These are phyloP conservation scores for Pardalotus punctatus DNA, from an alignment of 2,113 vertebrate genomes.

Conservation along the genomic window DNA sequence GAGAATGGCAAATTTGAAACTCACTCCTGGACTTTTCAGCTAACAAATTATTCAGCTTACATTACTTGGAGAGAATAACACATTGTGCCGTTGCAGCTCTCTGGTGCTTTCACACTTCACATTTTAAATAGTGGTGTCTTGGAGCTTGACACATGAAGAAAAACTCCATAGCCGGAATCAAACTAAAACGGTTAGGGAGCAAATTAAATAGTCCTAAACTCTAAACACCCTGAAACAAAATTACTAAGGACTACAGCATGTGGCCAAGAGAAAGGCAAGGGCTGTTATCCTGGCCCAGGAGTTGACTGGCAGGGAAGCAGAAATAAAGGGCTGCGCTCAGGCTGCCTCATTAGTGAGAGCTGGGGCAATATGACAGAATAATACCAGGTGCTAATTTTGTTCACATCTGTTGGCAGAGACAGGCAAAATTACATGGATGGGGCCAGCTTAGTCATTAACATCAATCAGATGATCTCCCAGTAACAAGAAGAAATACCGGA, in stretches of 20 bases:
- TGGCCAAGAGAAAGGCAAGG: not conserved
- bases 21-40: not conserved
- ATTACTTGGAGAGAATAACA: not conserved
- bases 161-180: not conserved
- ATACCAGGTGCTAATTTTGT: not conserved
- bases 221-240: not conserved
- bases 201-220: not conserved
- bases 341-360: not conserved
- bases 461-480: not conserved
- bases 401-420: not conserved
- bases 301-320: not conserved
- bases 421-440: not conserved
- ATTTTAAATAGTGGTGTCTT: not conserved
- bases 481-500: not conserved
- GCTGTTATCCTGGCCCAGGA: not conserved
- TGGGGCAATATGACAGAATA: not conserved
- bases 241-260: not conserved
- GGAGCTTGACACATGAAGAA: not conserved
- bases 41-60: not conserved
- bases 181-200: not conserved
- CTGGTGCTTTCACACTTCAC: not conserved
- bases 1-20: not conserved
- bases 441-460: not conserved
- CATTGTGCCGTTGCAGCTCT: not conserved
- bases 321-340: not conserved